Percentiles rank a stretch among this genome's conserved stretches.
Conservation (phyloP, 2,888 invertebrate genomes). For the Mythimna pallens region DNA sequence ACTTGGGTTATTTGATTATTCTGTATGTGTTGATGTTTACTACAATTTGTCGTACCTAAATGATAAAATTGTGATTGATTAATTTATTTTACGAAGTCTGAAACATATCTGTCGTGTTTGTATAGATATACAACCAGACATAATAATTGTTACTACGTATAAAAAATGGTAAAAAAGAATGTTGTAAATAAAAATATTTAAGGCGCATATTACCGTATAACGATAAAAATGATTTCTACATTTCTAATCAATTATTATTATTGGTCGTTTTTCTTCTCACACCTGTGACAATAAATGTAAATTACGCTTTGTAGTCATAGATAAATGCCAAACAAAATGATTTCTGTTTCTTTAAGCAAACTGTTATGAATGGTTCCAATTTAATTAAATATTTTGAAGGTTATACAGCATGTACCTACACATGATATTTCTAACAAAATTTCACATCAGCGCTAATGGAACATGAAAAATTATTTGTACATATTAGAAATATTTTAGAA, state of each 20-base stretch:
- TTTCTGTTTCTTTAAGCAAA: conserved; percentile 62
- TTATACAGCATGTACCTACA: neutral
- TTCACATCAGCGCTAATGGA: neutral
- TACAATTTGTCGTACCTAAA: conserved; percentile 25
- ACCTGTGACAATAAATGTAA: conserved; percentile 90
- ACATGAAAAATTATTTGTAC: conserved; percentile 31
- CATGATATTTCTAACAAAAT: neutral
- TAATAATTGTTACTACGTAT: conserved; percentile 76
- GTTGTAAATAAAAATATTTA: conserved; percentile 77
- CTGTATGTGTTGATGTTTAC: conserved; percentile 33
- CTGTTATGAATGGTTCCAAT: conserved; percentile 24
- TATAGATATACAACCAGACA: conserved; percentile 76
- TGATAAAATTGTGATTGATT: conserved; percentile 57
- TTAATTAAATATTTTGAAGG: conserved; percentile 48
- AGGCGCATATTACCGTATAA: conserved; percentile 66
- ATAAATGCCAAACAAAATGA: conserved; percentile 82
- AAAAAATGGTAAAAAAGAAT: conserved; percentile 77
- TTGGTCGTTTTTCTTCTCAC: conserved; percentile 82
- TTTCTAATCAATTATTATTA: conserved; percentile 70
- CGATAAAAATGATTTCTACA: conserved; percentile 62
- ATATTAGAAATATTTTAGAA: conserved; percentile 35
- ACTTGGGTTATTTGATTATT: conserved; percentile 13
- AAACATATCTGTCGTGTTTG: conserved; percentile 88
- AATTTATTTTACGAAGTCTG: conserved; percentile 74
- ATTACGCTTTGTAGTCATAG: conserved; percentile 89